phyloP scores from a whole-genome alignment of 2,113 vertebrate genomes.

The Ageneiosus marmoratus region DNA sequence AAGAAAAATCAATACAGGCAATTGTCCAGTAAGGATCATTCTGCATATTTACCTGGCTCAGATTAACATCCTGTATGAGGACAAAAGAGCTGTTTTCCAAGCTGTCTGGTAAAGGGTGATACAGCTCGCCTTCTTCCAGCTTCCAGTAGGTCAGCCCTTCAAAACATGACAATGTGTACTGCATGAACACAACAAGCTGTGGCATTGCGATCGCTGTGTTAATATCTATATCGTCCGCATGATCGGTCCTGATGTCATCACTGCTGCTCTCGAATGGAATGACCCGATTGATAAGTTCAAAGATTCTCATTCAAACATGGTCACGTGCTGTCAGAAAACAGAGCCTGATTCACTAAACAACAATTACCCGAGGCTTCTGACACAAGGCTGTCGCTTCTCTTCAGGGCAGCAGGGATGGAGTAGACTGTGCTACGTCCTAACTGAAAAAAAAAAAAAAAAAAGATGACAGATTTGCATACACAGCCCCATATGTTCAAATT shows the following conservation, averaged over 20 bases:
- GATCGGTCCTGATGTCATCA: neutral
- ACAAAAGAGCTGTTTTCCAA: conserved; percentile 70
- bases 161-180: neutral
- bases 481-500: neutral
- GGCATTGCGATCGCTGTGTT: neutral
- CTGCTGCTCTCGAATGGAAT: neutral
- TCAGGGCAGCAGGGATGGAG: conserved; percentile 76
- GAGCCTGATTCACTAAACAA: neutral
- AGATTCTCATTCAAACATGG: neutral
- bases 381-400: conserved; percentile 76
- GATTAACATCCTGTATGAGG: conserved; percentile 63
- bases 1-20: neutral
- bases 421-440: conserved; percentile 61
- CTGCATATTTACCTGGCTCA: conserved; percentile 72
- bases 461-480: neutral
- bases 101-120: conserved; percentile 80
- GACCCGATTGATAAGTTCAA: neutral
- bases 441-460: conserved; percentile 68
- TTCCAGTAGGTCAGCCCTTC: conserved; percentile 90
- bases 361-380: conserved; percentile 87
- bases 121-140: conserved; percentile 83
- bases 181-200: too few relatives aligned
- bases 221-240: neutral
- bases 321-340: too few relatives aligned
- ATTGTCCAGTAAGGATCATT: neutral